Evolutionary conservation across 1,140 invertebrate genomes (phyloP).

Genomic region (Geopemphigus sp.): DNA sequence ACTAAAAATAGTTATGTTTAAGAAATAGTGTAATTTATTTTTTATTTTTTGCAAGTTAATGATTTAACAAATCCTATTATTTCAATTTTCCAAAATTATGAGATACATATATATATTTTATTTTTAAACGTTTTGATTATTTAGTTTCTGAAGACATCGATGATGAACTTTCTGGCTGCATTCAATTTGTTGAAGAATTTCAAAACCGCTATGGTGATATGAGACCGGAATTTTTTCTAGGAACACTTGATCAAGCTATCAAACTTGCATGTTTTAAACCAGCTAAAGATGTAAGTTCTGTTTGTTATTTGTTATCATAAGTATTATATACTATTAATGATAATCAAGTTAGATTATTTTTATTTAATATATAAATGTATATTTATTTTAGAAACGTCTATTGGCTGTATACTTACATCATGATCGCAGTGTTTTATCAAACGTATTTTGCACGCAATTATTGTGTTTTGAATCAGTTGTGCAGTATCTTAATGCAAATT

Average conservation of each 20-base stretch:
- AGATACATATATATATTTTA: too few species aligned
- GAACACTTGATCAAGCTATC: conserved; percentile 83
- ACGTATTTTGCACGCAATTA: conserved; percentile 94
- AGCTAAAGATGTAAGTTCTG: conserved; percentile 75
- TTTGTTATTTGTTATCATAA: not conserved
- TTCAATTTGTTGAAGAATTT: conserved; percentile 84
- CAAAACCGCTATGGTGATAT: conserved; percentile 73
- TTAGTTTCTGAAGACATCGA: conserved; percentile 81
- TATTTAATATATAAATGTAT: not conserved
- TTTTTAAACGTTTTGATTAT: not conserved
- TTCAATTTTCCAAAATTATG: too few species aligned
- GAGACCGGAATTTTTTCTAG: conserved; percentile 86
- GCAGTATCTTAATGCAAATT: conserved; percentile 81
- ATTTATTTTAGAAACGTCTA: conserved; percentile 73
- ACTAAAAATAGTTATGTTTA: too few species aligned
- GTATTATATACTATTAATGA: not conserved
- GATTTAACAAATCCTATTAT: too few species aligned
- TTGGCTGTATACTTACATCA: conserved; percentile 92
- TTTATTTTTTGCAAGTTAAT: too few species aligned
- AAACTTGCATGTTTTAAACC: conserved; percentile 81
- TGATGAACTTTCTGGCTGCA: conserved; percentile 80
- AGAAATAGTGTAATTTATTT: too few species aligned
- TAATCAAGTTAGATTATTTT: not conserved
- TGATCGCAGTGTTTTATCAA: conserved; percentile 86
- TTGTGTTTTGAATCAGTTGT: conserved; percentile 86